Evolutionary conservation across 2,113 vertebrate genomes (phyloP), one percentile per base, ranked within the genome.

Genomic region (Oenanthe oenanthe): DNA sequence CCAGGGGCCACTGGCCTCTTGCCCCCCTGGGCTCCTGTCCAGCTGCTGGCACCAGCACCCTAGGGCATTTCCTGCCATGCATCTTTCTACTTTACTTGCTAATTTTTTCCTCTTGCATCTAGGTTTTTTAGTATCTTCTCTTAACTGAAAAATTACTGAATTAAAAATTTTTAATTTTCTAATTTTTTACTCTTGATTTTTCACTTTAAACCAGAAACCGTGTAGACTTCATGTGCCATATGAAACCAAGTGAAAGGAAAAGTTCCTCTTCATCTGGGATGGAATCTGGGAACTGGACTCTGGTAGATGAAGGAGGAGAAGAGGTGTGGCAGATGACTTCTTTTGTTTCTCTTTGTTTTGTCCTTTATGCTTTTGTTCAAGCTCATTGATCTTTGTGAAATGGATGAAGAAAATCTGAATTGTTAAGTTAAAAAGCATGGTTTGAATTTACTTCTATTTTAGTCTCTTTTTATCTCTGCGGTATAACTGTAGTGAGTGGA

Each of bases 261-360:
- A 97, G 90, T 62, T 97, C 98, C 13, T 97, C 97, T 42, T 97
- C 95, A 5, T 98, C 98, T n/a, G 99, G 97, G 56, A 98, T 98
- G 20, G 98, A 97, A 14, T 99, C 99, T 57, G 99, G 98, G 20
- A 99, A 99, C 89, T 99, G 99, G 99, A 99, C 98, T 8, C 95
- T 99, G 34, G 99, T 99, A 22, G 99, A 99, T 92, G 99, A 99
- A 97, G 99, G 98, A 53, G 99, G 99, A 95, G 99, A 99, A 95
- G 99, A 99, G 98, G 99, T 99, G 96, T 51, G 57, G 17, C 10
- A 47, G 29, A 70, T 45, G 2, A 25, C 3, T 15, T 28, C 3
- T 5, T 53, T 31, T 42, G 7, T 62, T 76, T 82, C 7, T 58
- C 7, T 31, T n/a, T 32, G 22, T 54, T 73, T 61, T 36, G 2